These are phyloP conservation scores for Acanthosepion pharaonis DNA, from an alignment of 2,888 invertebrate genomes.

Conservation along the genomic window DNA sequence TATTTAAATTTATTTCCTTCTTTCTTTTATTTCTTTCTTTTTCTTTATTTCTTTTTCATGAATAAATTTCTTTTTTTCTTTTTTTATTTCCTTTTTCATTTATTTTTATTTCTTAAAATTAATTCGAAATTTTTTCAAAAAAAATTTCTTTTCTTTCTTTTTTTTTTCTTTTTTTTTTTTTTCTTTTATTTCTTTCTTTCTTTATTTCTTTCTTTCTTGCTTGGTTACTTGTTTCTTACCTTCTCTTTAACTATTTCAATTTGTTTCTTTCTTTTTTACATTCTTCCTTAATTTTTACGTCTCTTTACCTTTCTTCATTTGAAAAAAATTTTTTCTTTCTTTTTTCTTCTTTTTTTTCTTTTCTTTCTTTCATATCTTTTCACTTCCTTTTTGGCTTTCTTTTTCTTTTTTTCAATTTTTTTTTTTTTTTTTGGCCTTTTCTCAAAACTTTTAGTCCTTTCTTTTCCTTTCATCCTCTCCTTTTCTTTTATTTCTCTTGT, in stretches of 20 bases:
- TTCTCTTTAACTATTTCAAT: neutral
- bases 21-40: too few relatives aligned
- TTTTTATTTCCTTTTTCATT: too few relatives aligned
- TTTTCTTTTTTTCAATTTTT: neutral
- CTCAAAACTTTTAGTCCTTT: neutral
- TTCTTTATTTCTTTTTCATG: too few relatives aligned
- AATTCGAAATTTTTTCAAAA: too few relatives aligned
- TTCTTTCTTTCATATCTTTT: neutral
- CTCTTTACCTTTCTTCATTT: neutral
- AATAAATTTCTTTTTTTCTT: too few relatives aligned
- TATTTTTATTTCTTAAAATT: too few relatives aligned
- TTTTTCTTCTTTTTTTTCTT: neutral
- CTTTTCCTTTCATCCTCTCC: neutral
- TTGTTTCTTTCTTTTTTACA: neutral
- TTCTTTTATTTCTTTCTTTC: neutral
- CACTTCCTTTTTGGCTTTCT: neutral
- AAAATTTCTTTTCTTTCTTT: too few relatives aligned
- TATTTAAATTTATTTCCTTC: too few relatives aligned
- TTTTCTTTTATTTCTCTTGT: neutral
- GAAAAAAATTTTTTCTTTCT: too few relatives aligned
- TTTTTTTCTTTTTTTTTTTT: too few relatives aligned
- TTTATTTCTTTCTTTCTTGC: neutral
- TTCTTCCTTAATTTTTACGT: neutral
- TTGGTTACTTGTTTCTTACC: too few relatives aligned
- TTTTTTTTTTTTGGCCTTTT: neutral